Percentiles rank a stretch among this genome's conserved stretches.
Evolutionary conservation across 2,797 vertebrate genomes (phyloP).

Genomic region (Oreortyx pictus): DNA sequence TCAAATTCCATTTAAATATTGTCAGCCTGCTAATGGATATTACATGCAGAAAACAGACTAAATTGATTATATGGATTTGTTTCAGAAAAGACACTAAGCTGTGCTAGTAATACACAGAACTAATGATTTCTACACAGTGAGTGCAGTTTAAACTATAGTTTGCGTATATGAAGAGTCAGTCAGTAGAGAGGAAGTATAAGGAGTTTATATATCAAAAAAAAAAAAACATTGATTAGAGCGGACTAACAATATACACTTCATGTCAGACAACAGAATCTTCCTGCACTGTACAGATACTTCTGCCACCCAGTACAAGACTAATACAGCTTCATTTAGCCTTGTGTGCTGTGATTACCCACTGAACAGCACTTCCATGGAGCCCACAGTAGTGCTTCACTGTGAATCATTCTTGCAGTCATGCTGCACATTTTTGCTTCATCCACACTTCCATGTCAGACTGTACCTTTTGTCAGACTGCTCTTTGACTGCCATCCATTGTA

Average conservation of each 20-base stretch:
- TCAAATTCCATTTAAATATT: conserved; percentile 32
- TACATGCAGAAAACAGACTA: neutral
- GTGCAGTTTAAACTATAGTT: neutral
- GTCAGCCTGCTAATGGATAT: neutral
- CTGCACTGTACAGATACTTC: neutral
- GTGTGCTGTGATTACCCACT: neutral
- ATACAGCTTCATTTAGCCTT: neutral
- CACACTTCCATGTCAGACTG: neutral
- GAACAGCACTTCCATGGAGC: fast-evolving
- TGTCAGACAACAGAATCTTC: fast-evolving
- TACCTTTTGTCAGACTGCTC: neutral
- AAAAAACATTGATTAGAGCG: fast-evolving
- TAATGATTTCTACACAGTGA: neutral
- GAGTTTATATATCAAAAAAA: neutral
- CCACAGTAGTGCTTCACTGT: fast-evolving
- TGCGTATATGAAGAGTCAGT: neutral
- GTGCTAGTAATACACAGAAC: neutral
- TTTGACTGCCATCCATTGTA: neutral
- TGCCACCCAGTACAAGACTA: too few relatives aligned
- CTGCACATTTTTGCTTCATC: neutral
- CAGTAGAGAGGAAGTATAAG: neutral
- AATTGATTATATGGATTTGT: neutral
- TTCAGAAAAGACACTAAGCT: neutral
- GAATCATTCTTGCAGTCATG: neutral
- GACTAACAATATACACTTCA: neutral